Base-by-base conservation (phyloP, 2,797 vertebrate genomes). In the Acipenser ruthenus region DNA sequence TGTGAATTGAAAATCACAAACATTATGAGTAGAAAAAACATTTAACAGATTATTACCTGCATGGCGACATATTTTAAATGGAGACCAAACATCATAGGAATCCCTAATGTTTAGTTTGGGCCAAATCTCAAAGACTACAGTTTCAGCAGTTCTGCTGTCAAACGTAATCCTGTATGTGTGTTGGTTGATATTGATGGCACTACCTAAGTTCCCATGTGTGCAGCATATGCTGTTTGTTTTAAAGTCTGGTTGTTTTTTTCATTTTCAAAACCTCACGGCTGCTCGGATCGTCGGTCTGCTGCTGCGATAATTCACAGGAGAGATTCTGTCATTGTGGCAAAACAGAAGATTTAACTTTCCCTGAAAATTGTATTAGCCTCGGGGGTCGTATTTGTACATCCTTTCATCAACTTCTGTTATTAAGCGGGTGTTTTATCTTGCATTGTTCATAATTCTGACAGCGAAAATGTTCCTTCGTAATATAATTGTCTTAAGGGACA, bases 161-260 rank as follows among this genome's bases (percentile, higher is more conserved):
- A 74, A 82, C 74, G 78, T 64, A 69, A 70, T 62, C 64, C 68
- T 76, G 80, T 52, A 8, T 68, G 76, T 83, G 74, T 79, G 69
- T 73, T 74, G 73, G 72, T 80, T 70, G 70, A 73, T 80, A 74
- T 70, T 82, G 78, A 77, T 88, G 88, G 86, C 84, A 83, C 79
- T 77, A 74, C 69, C 70, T 68, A 71, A 86, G 84, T 86, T 82
- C 77, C 80, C 82, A 83, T 72, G 79, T 81, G 84, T 77, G 82
- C 83, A 87, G 83, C 88, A 89, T 89, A 86, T 89, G 89, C 85
- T 90, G 83, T 88, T 86, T 90, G 80, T 87, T 79, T 76, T 80
- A 85, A 84, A 76, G 79, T 79, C 80, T 79, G 77, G 78, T 70
- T 82, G 75, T 66, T 72, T 13, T 64, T 68, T 71, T 71, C 78